phyloP scores from a whole-genome alignment of 2,113 vertebrate genomes.

The Apodemus speciosus region DNA sequence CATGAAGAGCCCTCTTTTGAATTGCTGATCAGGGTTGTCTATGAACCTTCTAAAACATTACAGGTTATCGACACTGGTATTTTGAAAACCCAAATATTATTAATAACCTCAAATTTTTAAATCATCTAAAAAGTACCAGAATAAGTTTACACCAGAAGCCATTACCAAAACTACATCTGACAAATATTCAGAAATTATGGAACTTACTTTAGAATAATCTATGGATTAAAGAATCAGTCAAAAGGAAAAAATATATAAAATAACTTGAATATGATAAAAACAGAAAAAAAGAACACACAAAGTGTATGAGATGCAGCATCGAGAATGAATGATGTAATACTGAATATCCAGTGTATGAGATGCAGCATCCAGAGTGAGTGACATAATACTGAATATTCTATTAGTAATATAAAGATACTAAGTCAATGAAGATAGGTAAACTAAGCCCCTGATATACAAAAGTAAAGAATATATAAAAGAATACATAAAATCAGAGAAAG shows the following conservation, averaged over 20 bases:
- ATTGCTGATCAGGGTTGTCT: not conserved
- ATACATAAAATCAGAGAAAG: not conserved
- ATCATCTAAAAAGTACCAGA: not conserved
- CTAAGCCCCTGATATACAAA: not conserved
- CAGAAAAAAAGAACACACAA: not conserved
- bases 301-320: not conserved
- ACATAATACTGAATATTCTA: not conserved
- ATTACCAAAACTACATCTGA: not conserved
- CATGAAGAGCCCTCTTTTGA: not conserved
- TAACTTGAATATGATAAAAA: slow-evolving; percentile 3
- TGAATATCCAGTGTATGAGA: not conserved
- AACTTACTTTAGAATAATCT: not conserved
- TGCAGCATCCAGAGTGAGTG: not conserved
- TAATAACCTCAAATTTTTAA: slow-evolving; percentile 13
- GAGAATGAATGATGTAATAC: not conserved
- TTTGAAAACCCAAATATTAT: not conserved
- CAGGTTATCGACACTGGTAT: not conserved
- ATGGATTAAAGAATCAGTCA: not conserved
- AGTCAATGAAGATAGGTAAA: not conserved
- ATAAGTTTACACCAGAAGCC: not conserved
- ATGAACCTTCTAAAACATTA: not conserved
- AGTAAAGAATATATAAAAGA: not conserved
- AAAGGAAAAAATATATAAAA: not conserved
- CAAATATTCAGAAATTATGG: not conserved
- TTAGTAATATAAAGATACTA: not conserved